Base-by-base conservation (phyloP, 2,113 vertebrate species). In the Brachyistius frenatus region DNA sequence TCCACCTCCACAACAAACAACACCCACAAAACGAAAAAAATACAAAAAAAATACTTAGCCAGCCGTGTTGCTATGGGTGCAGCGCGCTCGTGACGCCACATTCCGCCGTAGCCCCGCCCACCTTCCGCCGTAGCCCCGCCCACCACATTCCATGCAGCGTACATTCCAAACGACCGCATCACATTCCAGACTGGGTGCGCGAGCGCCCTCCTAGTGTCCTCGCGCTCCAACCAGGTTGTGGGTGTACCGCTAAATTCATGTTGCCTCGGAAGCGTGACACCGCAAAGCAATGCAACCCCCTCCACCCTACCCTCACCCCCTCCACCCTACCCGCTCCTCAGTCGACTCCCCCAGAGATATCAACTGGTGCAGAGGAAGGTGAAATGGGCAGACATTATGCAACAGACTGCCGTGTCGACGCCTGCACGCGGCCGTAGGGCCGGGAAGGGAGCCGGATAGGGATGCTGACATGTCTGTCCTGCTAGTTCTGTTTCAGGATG, bases 321-420 rank as follows among this genome's bases (percentile, higher is more conserved):
- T 23, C 23, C 23, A 23, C 33, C 44, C n/a, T 1, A 9, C 54
- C n/a, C 23, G 10, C 61, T 41, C 62, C 69, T 5, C n/a, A 13
- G 7, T 53, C 58, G 63, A 76, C 58, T 23, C 76, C 58, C 63
- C 49, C 49, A 15, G 14, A 23, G 23, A 23, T 23, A 23, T 23
- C 23, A 23, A 23, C 23, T 23, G 23, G 23, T 23, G 10, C 16
- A n/a, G 49, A 16, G 49, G 49, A 23, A 52, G n/a, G 49, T 16
- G 80, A 76, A 75, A 80, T 83, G 55, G 90, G 91, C 91, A 94
- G 91, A 90, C 75, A 65, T 83, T 95, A 95, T 95, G 94, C 94
- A 94, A 95, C 89, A 89, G 92, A 91, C 92, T 91, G 94, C 92
- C 91, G 71, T 81, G 82, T 84, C 69, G 53, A 86, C 89, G 84